Evolutionary conservation across 2,888 invertebrate species (phyloP), one percentile per base, ranked within the genome.

Genomic region (Tinea pellionella): DNA sequence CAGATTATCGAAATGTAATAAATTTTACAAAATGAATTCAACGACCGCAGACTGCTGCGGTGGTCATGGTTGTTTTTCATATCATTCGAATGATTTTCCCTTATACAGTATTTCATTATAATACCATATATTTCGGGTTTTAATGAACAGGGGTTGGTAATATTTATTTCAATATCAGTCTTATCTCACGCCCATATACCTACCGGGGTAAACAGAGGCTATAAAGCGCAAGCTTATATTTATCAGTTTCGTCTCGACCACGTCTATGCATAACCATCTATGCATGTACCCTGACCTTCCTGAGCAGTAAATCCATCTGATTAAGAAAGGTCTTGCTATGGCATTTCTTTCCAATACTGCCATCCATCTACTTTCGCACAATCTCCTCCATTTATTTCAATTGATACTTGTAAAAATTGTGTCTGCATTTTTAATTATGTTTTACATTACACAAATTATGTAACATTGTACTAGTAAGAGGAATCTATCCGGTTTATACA

Each of bases 1-100:
- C 70, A 72, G 71, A 74, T 77, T 77, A 79, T 73, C 68, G 71
- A 71, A 73, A 74, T 72, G 73, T 74, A 75, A 80, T 76, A 73
- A 75, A 75, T 75, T 72, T 72, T 67, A 67, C 69, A 68, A 78
- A 80, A 78, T 78, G 73, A 77, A 76, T 74, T 74, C 72, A 66
- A 62, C 59, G 63, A 71, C 80, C 80, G 74, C 81, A 77, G 72
- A 70, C 74, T 71, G 73, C 65, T 72, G 76, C 67, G 77, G 78
- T 65, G 42, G 61, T 59, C 59, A 64, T 61, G 69, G 69, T 71
- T 75, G 71, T 75, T 75, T 75, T 73, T 74, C 72, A 72, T 73
- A 7, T 47, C 47, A 47, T 47, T 47, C 47, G 47, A 47, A 47
- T 47, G 47, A 47, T 47, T 47, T 47, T 15, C 13, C 47, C 47